Conservation (phyloP, 2,888 invertebrate genomes). For the Coecobrya sp. region DNA sequence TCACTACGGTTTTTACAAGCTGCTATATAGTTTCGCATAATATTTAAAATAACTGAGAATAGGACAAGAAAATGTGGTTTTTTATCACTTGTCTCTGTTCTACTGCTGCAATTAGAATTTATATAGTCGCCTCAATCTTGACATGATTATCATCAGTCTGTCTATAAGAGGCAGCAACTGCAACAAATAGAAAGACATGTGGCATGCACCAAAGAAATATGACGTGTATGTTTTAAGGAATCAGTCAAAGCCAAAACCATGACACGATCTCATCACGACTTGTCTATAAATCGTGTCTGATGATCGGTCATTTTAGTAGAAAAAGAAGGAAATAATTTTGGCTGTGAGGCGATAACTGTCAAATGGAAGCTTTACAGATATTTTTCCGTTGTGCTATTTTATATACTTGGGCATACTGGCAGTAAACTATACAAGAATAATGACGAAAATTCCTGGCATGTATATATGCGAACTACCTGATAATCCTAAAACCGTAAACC, state of each 20-base stretch:
- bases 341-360: conserved; percentile 52
- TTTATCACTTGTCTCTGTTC: background rate
- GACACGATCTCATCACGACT: conserved; percentile 77
- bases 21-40: background rate
- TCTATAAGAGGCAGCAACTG: background rate
- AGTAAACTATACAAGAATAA: background rate
- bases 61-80: background rate
- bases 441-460: background rate
- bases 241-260: conserved; percentile 56
- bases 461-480: background rate
- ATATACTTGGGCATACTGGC: background rate
- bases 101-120: conserved; percentile 18
- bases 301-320: conserved; percentile 62
- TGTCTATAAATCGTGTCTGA: conserved; percentile 78
- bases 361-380: background rate
- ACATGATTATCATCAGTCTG: background rate
- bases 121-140: conserved; percentile 6
- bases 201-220: background rate
- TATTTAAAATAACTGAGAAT: background rate
- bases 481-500: conserved; percentile 1
- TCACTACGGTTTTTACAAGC: background rate
- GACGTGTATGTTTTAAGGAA: background rate
- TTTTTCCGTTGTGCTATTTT: background rate
- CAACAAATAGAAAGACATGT: conserved; percentile 2
- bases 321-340: conserved; percentile 52